These are phyloP conservation scores for Zophobas atratus DNA, from an alignment of 1,140 invertebrate genomes.

Conservation along the genomic window DNA sequence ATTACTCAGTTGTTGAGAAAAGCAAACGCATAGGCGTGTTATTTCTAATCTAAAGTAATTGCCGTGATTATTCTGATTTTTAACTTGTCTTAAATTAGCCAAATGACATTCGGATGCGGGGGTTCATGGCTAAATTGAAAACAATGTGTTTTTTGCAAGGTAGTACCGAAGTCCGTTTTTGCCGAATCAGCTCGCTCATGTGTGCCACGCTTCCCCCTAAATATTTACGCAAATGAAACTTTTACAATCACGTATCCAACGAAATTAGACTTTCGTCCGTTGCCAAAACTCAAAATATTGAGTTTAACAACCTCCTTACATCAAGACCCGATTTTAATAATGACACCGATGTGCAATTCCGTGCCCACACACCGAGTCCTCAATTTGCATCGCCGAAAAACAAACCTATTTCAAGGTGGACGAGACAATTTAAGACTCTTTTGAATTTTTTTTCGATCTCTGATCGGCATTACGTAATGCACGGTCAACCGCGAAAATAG, in stretches of 20 bases:
- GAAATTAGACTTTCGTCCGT: slow-evolving; percentile 14
- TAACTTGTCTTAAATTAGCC: too few relatives aligned
- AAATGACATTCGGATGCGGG: too few relatives aligned
- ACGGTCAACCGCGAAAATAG: background rate
- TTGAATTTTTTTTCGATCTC: background rate
- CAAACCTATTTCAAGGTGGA: background rate
- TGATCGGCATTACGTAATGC: background rate
- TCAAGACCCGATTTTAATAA: slow-evolving; percentile 24
- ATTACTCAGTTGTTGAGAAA: too few relatives aligned
- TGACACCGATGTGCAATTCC: slow-evolving; percentile 4
- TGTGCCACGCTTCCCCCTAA: background rate
- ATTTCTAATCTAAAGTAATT: too few relatives aligned
- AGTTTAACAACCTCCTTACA: slow-evolving; percentile 37
- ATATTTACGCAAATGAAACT: slow-evolving; percentile 36
- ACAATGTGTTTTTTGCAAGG: background rate
- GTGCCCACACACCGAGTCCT: background rate
- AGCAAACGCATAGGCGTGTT: too few relatives aligned
- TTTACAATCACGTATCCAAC: slow-evolving; percentile 11
- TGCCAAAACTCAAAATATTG: slow-evolving; percentile 24
- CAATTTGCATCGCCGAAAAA: background rate
- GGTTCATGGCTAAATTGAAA: too few relatives aligned
- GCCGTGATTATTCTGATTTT: too few relatives aligned
- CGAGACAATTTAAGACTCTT: background rate
- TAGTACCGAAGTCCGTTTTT: background rate
- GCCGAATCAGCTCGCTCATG: background rate